Conservation (phyloP, 2,888 invertebrate genomes). For the Synergus umbraculus region DNA sequence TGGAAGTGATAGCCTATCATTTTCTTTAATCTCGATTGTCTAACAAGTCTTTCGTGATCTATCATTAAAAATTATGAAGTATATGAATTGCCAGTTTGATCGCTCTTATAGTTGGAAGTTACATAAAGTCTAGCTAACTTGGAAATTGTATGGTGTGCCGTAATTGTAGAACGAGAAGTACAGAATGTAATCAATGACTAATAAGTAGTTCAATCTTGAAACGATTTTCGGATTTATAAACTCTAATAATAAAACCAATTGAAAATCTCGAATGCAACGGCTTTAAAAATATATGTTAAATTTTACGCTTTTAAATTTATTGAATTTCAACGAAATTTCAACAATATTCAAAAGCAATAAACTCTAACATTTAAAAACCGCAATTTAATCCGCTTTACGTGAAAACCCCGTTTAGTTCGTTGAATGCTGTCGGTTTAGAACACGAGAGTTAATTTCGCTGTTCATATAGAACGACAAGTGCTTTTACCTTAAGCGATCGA, state of each 20-base stretch:
- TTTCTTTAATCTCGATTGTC: constrained; percentile 15
- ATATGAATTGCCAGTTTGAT: constrained; percentile 7
- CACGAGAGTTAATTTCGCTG: background rate
- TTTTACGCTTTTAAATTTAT: too few relatives aligned
- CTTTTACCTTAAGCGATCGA: background rate
- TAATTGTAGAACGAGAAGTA: too few relatives aligned
- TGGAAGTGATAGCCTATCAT: background rate
- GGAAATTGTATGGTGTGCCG: too few relatives aligned
- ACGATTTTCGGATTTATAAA: too few relatives aligned
- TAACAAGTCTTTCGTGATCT: background rate
- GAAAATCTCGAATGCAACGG: too few relatives aligned
- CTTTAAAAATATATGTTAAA: too few relatives aligned
- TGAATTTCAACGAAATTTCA: too few relatives aligned
- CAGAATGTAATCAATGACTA: too few relatives aligned
- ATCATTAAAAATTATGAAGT: background rate
- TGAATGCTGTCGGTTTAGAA: background rate
- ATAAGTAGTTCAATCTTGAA: too few relatives aligned
- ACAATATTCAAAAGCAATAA: too few relatives aligned
- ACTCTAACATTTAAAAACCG: background rate
- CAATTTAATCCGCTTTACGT: too few relatives aligned
- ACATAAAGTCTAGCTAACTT: background rate
- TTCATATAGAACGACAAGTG: background rate
- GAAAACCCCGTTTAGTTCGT: background rate
- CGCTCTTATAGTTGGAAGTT: background rate
- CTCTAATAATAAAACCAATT: too few relatives aligned